Base-by-base conservation (phyloP, 2,113 vertebrate species). In the Platysteira castanea region DNA sequence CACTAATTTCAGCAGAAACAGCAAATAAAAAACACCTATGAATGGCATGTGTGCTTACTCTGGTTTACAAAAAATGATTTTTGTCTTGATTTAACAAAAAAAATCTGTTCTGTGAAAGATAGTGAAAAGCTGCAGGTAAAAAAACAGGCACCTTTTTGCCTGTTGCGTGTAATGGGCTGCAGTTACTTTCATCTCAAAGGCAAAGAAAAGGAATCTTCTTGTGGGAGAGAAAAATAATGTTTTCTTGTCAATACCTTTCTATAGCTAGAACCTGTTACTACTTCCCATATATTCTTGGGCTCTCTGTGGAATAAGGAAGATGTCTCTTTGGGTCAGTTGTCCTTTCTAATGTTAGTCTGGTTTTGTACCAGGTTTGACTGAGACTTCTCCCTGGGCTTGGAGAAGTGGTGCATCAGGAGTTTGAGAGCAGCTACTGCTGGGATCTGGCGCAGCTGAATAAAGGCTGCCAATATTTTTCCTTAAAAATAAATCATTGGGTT, bases 1-100 rank as follows among this genome's bases (percentile, higher is more conserved):
- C 44, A 80, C 24, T 91, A 41, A 90, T 89, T 91, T 94, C 94
- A 95, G 64, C 95, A 94, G 95, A 97, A 83, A 41, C 78, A 82
- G 63, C 53, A 78, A 91, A 88, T 76, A 56, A 61, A 59, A 79
- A 23, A 89, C 64, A 24, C 93, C 21, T 24, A 27, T 69, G 57
- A 78, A n/a, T 44, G n/a, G 60, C 12, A 15, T 3, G 3, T 30
- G 30, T 60, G 41, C 22, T 19, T 50, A 11, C 19, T 57, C 24
- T 1, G 10, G 37, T 26, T 37, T 61, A 31, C 22, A 33, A 59
- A 67, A 53, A 35, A 0, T 0, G 1, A 2, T 19, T n/a, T 26
- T 61, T 39, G 9, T 69, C 70, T 61, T 39, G 8, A 52, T 67
- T 23, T 76, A 31, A 35, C 41, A 53, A 46, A 57, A 42, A 31